A percentile compares a stretch with the other conserved stretches of the same genome.
These are phyloP conservation scores for Aporophyla nigra DNA, from an alignment of 2,888 invertebrate species.

Conservation along the genomic window DNA sequence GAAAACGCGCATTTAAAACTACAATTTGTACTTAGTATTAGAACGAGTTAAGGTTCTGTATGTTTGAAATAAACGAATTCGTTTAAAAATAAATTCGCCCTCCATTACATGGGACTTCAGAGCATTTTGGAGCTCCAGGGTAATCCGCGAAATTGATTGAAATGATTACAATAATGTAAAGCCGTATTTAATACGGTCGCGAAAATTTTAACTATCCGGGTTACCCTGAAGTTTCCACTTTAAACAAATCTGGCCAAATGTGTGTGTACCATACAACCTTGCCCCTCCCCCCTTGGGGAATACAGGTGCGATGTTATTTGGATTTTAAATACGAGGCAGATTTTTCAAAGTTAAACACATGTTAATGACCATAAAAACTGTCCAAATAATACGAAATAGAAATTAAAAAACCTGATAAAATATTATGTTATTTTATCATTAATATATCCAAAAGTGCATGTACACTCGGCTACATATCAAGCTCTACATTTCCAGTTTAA, in stretches of 20 bases:
- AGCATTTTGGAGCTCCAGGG: no score
- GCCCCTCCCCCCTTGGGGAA: not conserved
- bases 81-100: no score
- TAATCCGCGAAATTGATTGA: no score
- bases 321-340: not conserved
- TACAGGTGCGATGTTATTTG: slow-evolving; percentile 3
- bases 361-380: not conserved
- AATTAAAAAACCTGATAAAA: not conserved
- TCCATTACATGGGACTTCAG: no score
- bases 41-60: no score
- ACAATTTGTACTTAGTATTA: no score
- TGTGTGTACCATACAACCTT: not conserved
- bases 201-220: no score
- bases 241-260: not conserved
- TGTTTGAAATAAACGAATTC: no score
- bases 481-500: no score
- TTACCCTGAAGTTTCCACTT: no score
- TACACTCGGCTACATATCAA: not conserved
- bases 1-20: not conserved
- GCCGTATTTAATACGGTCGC: no score
- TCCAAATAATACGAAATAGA: not conserved
- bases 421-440: not conserved
- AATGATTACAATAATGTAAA: no score
- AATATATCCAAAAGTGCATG: not conserved
- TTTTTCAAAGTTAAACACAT: not conserved